Conservation (phyloP, 1,140 invertebrate genomes). For the Subanguina moxae region DNA sequence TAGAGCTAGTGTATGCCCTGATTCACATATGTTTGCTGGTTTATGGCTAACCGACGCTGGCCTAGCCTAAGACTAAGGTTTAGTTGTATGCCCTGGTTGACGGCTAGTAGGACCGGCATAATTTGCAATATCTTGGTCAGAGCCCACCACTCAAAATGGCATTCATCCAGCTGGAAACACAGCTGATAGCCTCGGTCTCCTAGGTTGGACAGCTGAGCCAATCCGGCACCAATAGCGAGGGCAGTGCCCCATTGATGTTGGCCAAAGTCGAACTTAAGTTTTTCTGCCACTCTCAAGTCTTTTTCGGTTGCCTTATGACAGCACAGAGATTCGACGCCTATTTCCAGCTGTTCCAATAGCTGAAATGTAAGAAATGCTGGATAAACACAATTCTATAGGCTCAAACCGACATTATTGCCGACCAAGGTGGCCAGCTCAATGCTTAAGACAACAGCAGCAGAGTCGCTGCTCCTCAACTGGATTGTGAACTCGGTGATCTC, state of each 20-base stretch:
- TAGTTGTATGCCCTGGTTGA: no score
- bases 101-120: no score
- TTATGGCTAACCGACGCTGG: no score
- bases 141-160: constrained; percentile 40
- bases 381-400: no score
- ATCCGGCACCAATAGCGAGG: constrained; percentile 34
- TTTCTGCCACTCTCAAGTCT: background rate
- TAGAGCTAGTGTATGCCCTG: no score
- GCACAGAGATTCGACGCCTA: constrained; percentile 44
- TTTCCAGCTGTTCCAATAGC: constrained; percentile 17
- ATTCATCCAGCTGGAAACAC: constrained; percentile 41
- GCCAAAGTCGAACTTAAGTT: constrained; percentile 3
- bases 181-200: constrained; percentile 10
- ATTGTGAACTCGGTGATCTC: constrained; percentile 26
- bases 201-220: constrained; percentile 23
- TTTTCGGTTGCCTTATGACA: constrained; percentile 31
- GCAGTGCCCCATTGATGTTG: constrained; percentile 39
- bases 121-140: no score
- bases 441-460: constrained; percentile 23
- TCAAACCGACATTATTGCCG: constrained; percentile 15
- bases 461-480: constrained; percentile 15
- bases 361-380: background rate
- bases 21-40: no score
- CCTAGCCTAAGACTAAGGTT: no score
- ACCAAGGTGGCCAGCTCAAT: constrained; percentile 32